Conservation (phyloP, 2,888 invertebrate genomes). For the Linnaemya tessellans region DNA sequence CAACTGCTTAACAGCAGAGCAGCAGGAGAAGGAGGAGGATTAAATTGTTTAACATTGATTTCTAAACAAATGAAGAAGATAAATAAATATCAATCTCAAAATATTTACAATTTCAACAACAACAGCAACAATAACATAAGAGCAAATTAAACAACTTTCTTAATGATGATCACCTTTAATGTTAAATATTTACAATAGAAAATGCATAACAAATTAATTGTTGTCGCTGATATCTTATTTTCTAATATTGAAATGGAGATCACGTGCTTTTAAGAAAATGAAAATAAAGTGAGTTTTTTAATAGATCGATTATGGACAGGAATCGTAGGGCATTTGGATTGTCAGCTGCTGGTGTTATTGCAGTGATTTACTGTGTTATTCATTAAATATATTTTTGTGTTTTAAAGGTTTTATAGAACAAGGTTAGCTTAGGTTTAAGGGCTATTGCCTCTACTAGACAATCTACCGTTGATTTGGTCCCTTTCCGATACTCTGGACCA, state of each 20-base stretch:
- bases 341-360: too few species aligned
- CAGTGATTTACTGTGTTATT: too few species aligned
- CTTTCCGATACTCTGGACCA: too few species aligned
- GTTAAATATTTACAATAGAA: constrained; percentile 63
- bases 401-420: too few species aligned
- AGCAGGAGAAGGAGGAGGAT: constrained; percentile 2
- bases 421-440: too few species aligned
- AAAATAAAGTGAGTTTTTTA: constrained; percentile 32
- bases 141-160: constrained; percentile 32
- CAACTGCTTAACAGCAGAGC: background rate
- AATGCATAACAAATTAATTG: background rate
- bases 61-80: constrained; percentile 63
- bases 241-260: constrained; percentile 11
- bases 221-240: constrained; percentile 19
- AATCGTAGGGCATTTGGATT: too few species aligned
- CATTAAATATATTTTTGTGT: too few species aligned
- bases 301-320: too few species aligned
- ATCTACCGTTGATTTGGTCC: too few species aligned
- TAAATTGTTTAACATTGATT: constrained; percentile 68
- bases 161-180: constrained; percentile 59
- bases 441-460: too few species aligned
- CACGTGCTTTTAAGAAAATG: constrained; percentile 40
- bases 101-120: constrained; percentile 68
- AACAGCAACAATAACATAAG: constrained; percentile 29
- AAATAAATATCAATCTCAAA: constrained; percentile 61